Conservation (phyloP, 2,888 invertebrate species). For the Lepidochitona cinerea region DNA sequence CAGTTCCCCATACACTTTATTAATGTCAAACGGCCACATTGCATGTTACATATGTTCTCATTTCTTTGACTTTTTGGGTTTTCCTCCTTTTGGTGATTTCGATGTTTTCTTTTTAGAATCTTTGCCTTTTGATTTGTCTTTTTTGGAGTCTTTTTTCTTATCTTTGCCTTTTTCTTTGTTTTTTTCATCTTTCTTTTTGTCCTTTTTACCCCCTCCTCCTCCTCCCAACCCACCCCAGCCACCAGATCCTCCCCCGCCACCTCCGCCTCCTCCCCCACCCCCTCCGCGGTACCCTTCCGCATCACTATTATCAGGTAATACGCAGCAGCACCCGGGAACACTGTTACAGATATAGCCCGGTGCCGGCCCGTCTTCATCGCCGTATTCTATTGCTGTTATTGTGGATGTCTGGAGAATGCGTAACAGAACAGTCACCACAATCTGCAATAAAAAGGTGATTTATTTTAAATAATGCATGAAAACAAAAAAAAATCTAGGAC, state of each 20-base stretch:
- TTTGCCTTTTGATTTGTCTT: slow-evolving; percentile 18
- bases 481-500: too few species aligned
- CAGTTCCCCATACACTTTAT: too few species aligned
- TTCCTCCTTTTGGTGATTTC: not conserved
- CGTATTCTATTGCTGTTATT: slow-evolving; percentile 39
- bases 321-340: slow-evolving; percentile 29
- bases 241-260: not conserved
- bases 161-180: slow-evolving; percentile 15
- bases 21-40: too few species aligned
- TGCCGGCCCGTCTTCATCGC: slow-evolving; percentile 38
- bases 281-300: slow-evolving; percentile 8
- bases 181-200: slow-evolving; percentile 17
- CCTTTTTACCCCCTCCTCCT: not conserved
- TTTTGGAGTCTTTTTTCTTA: slow-evolving; percentile 14
- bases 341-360: slow-evolving; percentile 31
- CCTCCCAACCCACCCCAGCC: not conserved
- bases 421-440: slow-evolving; percentile 34
- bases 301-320: not conserved
- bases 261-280: slow-evolving; percentile 12
- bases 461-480: too few species aligned
- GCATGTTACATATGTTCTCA: too few species aligned
- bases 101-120: not conserved
- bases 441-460: slow-evolving; percentile 35
- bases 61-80: too few species aligned
- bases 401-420: slow-evolving; percentile 53